These are phyloP conservation scores for Noctilio leporinus DNA, from an alignment of 2,113 vertebrate species.

Conservation along the genomic window DNA sequence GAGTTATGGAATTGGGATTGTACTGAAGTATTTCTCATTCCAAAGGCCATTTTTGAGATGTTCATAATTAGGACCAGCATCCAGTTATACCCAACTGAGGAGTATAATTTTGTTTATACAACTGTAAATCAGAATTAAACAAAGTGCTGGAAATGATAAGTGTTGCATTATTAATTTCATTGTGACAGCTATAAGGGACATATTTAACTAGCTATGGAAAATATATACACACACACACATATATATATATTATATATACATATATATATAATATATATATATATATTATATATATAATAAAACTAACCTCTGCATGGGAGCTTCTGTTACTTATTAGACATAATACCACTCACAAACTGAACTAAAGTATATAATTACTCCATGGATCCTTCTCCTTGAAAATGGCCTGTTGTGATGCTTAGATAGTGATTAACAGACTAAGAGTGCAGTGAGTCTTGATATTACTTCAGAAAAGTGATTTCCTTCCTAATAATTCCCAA, in stretches of 20 bases:
- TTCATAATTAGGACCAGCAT: not conserved
- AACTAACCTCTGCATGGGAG: not conserved
- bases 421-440: constrained; percentile 61
- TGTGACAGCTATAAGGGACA: not conserved
- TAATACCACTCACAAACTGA: not conserved
- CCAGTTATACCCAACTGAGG: not conserved
- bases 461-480: constrained; percentile 67
- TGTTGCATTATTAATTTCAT: not conserved
- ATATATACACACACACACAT: not conserved
- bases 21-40: not conserved
- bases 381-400: constrained; percentile 29
- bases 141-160: not conserved
- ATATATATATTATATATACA: not conserved
- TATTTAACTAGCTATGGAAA: not conserved
- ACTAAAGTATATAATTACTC: constrained; percentile 38
- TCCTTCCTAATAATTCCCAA: constrained; percentile 66
- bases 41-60: not conserved
- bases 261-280: not conserved
- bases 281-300: not conserved
- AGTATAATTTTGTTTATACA: not conserved
- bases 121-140: not conserved
- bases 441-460: constrained; percentile 35
- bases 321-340: not conserved
- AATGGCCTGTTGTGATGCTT: constrained; percentile 46
- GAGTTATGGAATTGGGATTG: not conserved